phyloP scores from a whole-genome alignment of 1,140 invertebrate genomes.

The Samia ricini region DNA sequence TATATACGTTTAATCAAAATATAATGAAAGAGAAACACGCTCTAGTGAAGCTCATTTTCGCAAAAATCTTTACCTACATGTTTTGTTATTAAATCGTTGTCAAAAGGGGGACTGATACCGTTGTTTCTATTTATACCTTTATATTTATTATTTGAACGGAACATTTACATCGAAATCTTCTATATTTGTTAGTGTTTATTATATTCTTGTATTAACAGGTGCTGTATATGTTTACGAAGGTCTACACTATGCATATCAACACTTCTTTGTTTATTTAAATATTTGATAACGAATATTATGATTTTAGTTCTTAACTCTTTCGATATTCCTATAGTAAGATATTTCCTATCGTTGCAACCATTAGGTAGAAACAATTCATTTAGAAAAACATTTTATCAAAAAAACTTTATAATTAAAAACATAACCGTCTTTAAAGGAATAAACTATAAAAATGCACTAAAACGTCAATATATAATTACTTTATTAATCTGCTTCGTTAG shows the following conservation, averaged over 20 bases:
- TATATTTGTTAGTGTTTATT: not conserved
- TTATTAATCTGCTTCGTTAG: too few relatives aligned
- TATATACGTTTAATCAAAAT: not conserved
- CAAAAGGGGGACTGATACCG: not conserved
- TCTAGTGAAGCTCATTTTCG: not conserved
- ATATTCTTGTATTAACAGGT: not conserved
- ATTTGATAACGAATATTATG: not conserved
- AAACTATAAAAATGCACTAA: too few relatives aligned
- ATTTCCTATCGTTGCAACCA: too few relatives aligned
- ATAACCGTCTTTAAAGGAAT: too few relatives aligned
- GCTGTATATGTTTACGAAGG: not conserved
- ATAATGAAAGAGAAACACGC: not conserved
- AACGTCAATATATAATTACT: too few relatives aligned
- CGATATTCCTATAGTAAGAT: too few relatives aligned
- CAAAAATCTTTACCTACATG: not conserved
- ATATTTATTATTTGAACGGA: not conserved
- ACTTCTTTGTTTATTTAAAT: not conserved
- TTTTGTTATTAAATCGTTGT: not conserved
- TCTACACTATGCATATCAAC: not conserved
- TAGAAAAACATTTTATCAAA: too few relatives aligned
- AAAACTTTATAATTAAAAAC: too few relatives aligned
- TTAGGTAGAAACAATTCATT: too few relatives aligned
- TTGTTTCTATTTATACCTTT: not conserved
- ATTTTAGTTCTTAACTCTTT: too few relatives aligned
- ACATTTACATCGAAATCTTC: not conserved